Evolutionary conservation across 1,140 invertebrate species (phyloP), one percentile per base, ranked within the genome.

Genomic region (Condylostylus longicornis): DNA sequence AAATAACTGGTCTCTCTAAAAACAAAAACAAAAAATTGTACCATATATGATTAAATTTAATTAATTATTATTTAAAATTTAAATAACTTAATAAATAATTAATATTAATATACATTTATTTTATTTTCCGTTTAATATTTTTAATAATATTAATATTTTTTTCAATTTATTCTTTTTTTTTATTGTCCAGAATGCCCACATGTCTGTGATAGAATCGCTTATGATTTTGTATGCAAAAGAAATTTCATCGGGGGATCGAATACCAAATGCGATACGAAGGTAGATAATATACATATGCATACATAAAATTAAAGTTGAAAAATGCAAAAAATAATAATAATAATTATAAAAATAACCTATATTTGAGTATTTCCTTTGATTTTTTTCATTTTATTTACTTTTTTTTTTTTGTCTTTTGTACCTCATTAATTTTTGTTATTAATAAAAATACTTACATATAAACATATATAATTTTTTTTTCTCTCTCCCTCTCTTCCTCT

Each of bases 191-290:
- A 82, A 75, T 61, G 87, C 88, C 46, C 94, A 98, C 66, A 80
- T 97, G 75, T 77, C 85, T 61, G 82, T 98, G 63, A 93, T 96
- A 65, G 91, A 98, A 70, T 85, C 86, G 46, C 71, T 98, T 58
- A 97, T 98, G 91, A 72, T 76, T 49, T 72, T 97, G 42, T 95
- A 95, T 66, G 80, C 89, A 44, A 82, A 84, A 53, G 88, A 96
- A 66, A 82, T 94, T 40, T 80, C 93, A 41, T 89, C 85, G 14
- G 71, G 81, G 23, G 90, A 96, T 47, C 71, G 85, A 35, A 80
- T 95, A 19, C 70, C 81, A 18, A 77, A 86, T 38, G 86, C 90
- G 33, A 80, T 93, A 35, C 71, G 77, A 49, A 68, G 82, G 41
- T 85, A 78, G 59, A 68, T 25, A 6, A 33, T 15, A 17, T 18